Base-by-base conservation (phyloP, 2,797 vertebrate species). In the Danio choprae region DNA sequence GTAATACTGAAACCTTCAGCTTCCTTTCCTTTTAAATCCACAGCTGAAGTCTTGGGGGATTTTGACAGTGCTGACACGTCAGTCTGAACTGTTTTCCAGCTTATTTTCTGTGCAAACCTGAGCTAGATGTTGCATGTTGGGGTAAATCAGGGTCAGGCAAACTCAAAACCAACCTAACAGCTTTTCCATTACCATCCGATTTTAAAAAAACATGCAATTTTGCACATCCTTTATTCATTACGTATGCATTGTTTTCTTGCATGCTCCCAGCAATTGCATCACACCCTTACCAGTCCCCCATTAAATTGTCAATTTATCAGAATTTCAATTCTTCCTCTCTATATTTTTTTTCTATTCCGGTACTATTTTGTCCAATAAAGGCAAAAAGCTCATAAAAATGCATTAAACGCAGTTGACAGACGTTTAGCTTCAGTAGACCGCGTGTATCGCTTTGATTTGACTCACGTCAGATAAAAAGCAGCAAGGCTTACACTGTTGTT, bases 391-490 rank as follows among this genome's bases (percentile, higher is more conserved):
- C 65, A 69, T 69, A 69, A 69, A 51, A 46, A 38, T 51, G 46
- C 15, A 38, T 68, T 51, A 68, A 65, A 36, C 5, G 1, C 48
- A 51, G 46, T 4, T 69, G 29, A 51, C 22, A 69, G 15, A 51
- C 65, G 38, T 9, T 51, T 11, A 51, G 15, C 65, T 69, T 51
- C 36, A 38, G 65, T 51, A 69, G 5, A 36, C 65, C 0, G 16
- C 2, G 8, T 51, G 67, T n/a, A 69, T 51, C 9, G 9, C 22
- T 12, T 51, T 69, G 46, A 18, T 51, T 69, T 69, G 67, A 69
- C 65, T 51, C 65, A 38, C 46, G 1, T 69, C 15, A 7, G 46
- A 69, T 69, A 69, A 69, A 18, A 69, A 51, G 51, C 67, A 69
- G 29, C 46, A 12, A 38, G 16, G 29, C 46, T 68, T 69, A 51